A percentile compares a stretch with the other conserved stretches of the same genome.
These are phyloP conservation scores for Porites lobata DNA, from an alignment of 92 coral and sea anemone species.

Conservation along the genomic window DNA sequence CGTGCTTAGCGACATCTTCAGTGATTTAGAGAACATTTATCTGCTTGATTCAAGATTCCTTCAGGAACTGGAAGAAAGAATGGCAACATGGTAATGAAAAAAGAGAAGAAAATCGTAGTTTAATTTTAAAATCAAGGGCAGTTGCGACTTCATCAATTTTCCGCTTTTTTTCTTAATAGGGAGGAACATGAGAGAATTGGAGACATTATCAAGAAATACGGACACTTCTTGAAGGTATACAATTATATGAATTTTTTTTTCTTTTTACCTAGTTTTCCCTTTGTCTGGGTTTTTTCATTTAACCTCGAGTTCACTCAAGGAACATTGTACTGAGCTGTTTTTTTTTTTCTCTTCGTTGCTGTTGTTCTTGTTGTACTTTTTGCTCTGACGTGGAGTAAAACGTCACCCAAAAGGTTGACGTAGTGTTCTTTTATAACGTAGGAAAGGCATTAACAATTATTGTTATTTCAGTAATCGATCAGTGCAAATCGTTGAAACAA, in stretches of 20 bases:
- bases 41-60: constrained; percentile 86
- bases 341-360: too few relatives aligned
- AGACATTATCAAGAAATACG: constrained; percentile 91
- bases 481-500: too few relatives aligned
- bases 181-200: constrained; percentile 95
- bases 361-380: too few relatives aligned
- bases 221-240: constrained; percentile 95
- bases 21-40: constrained; percentile 92
- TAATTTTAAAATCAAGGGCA: not conserved
- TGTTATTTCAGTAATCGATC: too few relatives aligned
- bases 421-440: too few relatives aligned
- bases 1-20: constrained; percentile 79
- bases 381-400: too few relatives aligned
- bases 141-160: not conserved
- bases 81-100: constrained; percentile 87
- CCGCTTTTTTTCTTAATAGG: constrained; percentile 52
- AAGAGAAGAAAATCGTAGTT: not conserved
- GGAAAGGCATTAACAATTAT: too few relatives aligned
- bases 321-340: too few relatives aligned
- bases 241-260: not conserved
- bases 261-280: not conserved
- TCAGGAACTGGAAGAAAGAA: constrained; percentile 91
- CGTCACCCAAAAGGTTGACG: too few relatives aligned
- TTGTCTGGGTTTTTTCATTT: too few relatives aligned
- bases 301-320: too few relatives aligned